Conservation (phyloP, 2,113 vertebrate species). For the Ibidorhyncha struthersii region DNA sequence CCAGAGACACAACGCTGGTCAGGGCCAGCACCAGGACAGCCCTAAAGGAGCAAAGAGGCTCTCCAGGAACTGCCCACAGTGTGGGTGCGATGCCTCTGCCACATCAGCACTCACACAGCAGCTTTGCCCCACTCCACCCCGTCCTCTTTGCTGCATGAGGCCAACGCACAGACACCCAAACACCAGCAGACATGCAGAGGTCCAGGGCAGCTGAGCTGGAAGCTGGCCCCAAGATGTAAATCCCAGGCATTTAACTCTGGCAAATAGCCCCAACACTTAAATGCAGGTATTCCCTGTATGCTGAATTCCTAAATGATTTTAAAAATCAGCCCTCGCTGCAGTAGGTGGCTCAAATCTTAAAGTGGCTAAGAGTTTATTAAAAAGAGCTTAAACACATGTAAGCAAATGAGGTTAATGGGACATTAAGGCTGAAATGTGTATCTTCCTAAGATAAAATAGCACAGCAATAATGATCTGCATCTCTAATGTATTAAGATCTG, state of each 20-base stretch:
- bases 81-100: not conserved
- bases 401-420: not conserved
- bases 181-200: fast-evolving
- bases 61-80: not conserved
- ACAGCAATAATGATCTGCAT: not conserved
- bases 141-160: not conserved
- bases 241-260: not conserved
- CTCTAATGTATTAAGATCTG: not conserved
- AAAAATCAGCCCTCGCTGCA: not conserved
- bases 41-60: not conserved
- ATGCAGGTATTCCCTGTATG: not conserved
- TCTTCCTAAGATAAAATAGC: not conserved
- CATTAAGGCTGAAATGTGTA: not conserved
- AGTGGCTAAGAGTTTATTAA: not conserved
- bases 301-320: not conserved
- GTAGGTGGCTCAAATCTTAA: not conserved
- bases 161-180: not conserved
- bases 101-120: not conserved
- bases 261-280: not conserved
- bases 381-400: not conserved
- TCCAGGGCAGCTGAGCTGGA: not conserved
- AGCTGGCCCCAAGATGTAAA: not conserved
- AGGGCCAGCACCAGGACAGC: not conserved
- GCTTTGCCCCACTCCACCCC: not conserved
- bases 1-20: not conserved